Base-by-base conservation (phyloP, 2,797 vertebrate genomes). In the Galaxias olidus region DNA sequence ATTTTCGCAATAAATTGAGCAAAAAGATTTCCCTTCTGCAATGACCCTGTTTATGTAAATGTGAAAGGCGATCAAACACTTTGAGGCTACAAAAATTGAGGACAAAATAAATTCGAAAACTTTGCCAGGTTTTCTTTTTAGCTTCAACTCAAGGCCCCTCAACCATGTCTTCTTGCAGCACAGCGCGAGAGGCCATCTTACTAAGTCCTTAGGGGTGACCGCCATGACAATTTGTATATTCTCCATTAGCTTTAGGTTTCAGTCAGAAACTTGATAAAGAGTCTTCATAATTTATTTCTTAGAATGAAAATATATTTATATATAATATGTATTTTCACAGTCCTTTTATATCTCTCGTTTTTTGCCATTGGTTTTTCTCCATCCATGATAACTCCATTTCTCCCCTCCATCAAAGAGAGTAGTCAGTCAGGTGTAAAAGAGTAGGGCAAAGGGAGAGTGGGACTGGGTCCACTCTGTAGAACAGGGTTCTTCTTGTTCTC, bases 291-390 rank as follows among this genome's bases (percentile, higher is more conserved):
- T 93, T 93, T 90, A 92, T 90, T 92, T 90, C 84, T 91, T 89
- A 89, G 87, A 90, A 90, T 91, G 91, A 93, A 93, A 93, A 93
- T 93, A 93, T 91, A 93, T 91, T 90, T 91, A 90, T 92, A 92
- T 92, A 92, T 92, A 85, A 81, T 88, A 87, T 91, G 87, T 88
- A 85, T 77, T 84, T 89, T 90, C 79, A 65, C 72, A 50, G 84
- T 90, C 72, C 80, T 72, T 65, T 74, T 71, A 69, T 71, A 80
- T 76, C 73, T 62, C 61, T 72, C 74, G n/a, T 79, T 71, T 77
- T 55, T 65, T 62, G 49, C 52, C 61, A 63, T 59, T 49, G 67
- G 65, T 70, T 62, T 56, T 72, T 71, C 56, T 64, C 65, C 59
- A n/a, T 61, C 58, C 58, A 44, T 63, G 59, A 58, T 41, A 63